A percentile compares a stretch with the other conserved stretches of the same genome.
Conservation (phyloP, 2,797 vertebrate genomes). For the Craterocephalus amniculus region DNA sequence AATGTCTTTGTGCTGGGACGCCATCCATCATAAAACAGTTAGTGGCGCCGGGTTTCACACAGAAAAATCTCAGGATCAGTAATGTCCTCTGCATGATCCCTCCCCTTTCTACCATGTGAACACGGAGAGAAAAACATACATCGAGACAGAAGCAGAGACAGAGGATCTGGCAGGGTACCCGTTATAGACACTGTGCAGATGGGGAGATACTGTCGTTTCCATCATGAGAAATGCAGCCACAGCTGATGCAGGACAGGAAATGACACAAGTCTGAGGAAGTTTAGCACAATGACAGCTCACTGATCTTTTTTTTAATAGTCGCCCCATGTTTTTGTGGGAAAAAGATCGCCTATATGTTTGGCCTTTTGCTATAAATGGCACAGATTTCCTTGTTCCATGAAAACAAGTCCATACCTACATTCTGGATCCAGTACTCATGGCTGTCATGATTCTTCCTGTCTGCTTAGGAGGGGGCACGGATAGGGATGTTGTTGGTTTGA, state of each 20-base stretch:
- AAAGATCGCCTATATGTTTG: slow-evolving; percentile 59
- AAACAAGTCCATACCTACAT: slow-evolving; percentile 62
- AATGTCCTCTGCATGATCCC: slow-evolving; percentile 22
- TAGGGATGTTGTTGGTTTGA: slow-evolving; percentile 36
- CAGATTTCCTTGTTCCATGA: slow-evolving; percentile 66
- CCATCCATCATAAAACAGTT: slow-evolving; percentile 41
- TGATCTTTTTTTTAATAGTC: slow-evolving; percentile 68
- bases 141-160: slow-evolving; percentile 1
- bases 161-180: slow-evolving; percentile 1
- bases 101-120: neutral
- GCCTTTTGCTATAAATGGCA: slow-evolving; percentile 62
- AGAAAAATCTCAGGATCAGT: slow-evolving; percentile 31
- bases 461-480: slow-evolving; percentile 27
- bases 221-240: slow-evolving; percentile 60
- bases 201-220: slow-evolving; percentile 22
- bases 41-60: slow-evolving; percentile 8
- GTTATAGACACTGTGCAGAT: slow-evolving; percentile 34
- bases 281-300: slow-evolving; percentile 74
- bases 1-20: slow-evolving; percentile 49
- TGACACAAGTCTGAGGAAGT: slow-evolving; percentile 72
- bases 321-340: slow-evolving; percentile 67
- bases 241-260: slow-evolving; percentile 67
- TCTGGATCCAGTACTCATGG: slow-evolving; percentile 21
- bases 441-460: slow-evolving; percentile 36
- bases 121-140: slow-evolving; percentile 11